These are phyloP conservation scores for Lysandra bellargus DNA, from an alignment of 2,888 invertebrate genomes.

Conservation along the genomic window DNA sequence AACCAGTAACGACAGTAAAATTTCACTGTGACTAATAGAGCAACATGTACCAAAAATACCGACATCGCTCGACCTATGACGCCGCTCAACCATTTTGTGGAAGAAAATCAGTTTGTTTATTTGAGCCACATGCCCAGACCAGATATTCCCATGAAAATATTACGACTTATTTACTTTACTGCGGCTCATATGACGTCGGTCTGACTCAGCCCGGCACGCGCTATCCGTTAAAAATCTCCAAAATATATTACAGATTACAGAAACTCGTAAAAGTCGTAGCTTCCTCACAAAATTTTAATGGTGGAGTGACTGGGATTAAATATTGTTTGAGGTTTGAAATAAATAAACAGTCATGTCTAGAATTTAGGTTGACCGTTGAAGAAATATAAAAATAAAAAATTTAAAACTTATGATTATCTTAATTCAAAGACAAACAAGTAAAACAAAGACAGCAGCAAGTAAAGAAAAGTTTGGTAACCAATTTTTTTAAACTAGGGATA, in stretches of 20 bases:
- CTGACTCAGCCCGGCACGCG: conserved; percentile 56
- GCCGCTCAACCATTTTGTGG: conserved; percentile 60
- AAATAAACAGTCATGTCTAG: not conserved
- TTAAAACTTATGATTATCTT: no score
- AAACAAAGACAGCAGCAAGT: no score
- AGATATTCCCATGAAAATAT: conserved; percentile 74
- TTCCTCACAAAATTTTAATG: not conserved
- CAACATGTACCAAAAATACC: not conserved
- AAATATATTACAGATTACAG: conserved; percentile 15
- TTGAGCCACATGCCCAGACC: conserved; percentile 66
- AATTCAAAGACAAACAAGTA: no score
- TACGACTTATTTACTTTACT: conserved; percentile 76
- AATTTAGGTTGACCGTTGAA: not conserved
- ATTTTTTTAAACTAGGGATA: no score
- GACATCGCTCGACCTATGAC: conserved; percentile 47
- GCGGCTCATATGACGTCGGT: conserved; percentile 64
- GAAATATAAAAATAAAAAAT: not conserved
- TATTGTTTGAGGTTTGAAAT: not conserved
- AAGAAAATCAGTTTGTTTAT: conserved; percentile 78
- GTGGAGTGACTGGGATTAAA: not conserved
- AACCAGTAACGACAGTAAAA: not conserved
- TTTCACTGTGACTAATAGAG: not conserved
- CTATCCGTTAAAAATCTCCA: conserved; percentile 41
- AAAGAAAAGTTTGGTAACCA: no score
- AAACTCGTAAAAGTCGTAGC: conserved; percentile 9